Conservation (phyloP, 1,140 invertebrate species). For the Akabosia matsudoensis region DNA sequence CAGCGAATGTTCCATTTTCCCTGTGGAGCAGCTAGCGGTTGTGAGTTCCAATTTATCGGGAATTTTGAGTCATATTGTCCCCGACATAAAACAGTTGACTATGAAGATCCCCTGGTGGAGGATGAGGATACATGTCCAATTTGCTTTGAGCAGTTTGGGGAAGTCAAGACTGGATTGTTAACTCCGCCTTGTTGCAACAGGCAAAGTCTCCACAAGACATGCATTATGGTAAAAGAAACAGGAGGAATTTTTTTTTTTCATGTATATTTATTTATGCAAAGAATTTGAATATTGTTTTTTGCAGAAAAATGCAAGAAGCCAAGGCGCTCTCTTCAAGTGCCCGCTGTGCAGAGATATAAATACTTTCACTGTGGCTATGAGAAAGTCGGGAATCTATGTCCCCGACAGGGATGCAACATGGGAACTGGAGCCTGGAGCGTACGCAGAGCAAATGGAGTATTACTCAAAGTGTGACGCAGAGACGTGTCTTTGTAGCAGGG, state of each 20-base stretch:
- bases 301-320: slow-evolving; percentile 55
- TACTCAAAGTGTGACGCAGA: slow-evolving; percentile 38
- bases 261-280: background rate
- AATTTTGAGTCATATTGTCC: slow-evolving; percentile 55
- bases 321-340: slow-evolving; percentile 62
- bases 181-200: slow-evolving; percentile 56
- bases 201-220: slow-evolving; percentile 56
- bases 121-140: slow-evolving; percentile 49
- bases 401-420: slow-evolving; percentile 66
- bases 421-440: slow-evolving; percentile 64
- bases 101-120: slow-evolving; percentile 1
- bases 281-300: slow-evolving; percentile 40
- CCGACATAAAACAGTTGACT: slow-evolving; percentile 4
- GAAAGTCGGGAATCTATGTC: slow-evolving; percentile 61
- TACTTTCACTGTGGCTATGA: slow-evolving; percentile 58
- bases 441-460: slow-evolving; percentile 49
- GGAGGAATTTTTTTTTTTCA: background rate
- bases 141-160: slow-evolving; percentile 51
- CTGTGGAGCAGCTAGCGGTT: slow-evolving; percentile 59
- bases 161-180: slow-evolving; percentile 49
- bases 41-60: slow-evolving; percentile 59
- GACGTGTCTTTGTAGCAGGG: slow-evolving; percentile 24
- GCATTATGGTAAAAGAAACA: slow-evolving; percentile 52
- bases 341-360: slow-evolving; percentile 65
- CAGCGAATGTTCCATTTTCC: slow-evolving; percentile 61